Evolutionary conservation across 2,797 vertebrate genomes (phyloP).

Genomic region (Alca torda): DNA sequence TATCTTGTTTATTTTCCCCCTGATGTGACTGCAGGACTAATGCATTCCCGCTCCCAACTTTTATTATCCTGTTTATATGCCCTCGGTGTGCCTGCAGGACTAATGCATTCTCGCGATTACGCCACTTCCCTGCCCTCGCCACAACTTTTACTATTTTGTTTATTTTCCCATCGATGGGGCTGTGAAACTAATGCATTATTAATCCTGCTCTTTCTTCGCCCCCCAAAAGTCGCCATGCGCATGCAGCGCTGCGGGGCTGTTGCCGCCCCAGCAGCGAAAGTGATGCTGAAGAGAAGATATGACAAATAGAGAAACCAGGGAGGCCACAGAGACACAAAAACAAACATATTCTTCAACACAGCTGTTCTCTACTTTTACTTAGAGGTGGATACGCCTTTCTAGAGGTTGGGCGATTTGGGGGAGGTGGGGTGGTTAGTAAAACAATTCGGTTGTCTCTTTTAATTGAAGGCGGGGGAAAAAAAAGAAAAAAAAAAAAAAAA

Average conservation of each 20-base stretch:
- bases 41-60: conserved; percentile 33
- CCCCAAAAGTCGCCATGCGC: background rate
- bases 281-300: background rate
- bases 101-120: background rate
- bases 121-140: background rate
- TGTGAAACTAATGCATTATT: conserved; percentile 22
- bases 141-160: conserved; percentile 22
- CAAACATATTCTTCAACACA: background rate
- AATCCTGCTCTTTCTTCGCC: background rate
- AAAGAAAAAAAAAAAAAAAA: too few species aligned
- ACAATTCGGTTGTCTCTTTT: background rate
- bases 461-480: background rate
- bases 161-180: conserved; percentile 4
- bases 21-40: conserved; percentile 29
- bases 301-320: background rate
- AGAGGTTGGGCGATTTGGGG: background rate
- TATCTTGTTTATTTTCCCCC: conserved; percentile 45
- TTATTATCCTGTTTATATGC: conserved; percentile 37
- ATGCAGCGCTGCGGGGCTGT: background rate
- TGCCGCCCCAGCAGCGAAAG: background rate
- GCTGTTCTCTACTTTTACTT: background rate
- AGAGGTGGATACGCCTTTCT: background rate
- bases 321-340: background rate
- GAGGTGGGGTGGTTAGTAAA: background rate
- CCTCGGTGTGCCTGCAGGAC: conserved; percentile 14